phyloP scores from a whole-genome alignment of 2,888 invertebrate genomes.

The Lepeophtheirus nordmannii region DNA sequence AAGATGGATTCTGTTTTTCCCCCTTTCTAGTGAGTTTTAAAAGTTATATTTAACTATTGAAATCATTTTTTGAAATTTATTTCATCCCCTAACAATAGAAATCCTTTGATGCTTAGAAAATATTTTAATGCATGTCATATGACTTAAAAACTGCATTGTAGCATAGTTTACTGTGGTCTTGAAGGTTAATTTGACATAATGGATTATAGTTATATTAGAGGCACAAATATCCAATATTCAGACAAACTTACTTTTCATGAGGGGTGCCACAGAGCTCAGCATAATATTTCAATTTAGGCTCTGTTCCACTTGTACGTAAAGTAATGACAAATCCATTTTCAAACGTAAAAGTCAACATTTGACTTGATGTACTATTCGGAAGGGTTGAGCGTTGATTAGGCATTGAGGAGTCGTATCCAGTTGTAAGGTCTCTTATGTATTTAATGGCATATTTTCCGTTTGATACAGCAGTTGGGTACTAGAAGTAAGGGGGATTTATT shows the following conservation, averaged over 20 bases:
- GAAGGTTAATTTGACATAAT: too few species aligned
- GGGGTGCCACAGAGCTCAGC: constrained; percentile 65
- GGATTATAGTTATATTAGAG: too few species aligned
- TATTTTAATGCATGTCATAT: too few species aligned
- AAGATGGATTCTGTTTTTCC: too few species aligned
- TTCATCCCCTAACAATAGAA: too few species aligned
- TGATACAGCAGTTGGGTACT: constrained; percentile 17
- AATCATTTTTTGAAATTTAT: too few species aligned
- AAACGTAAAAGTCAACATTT: constrained; percentile 93
- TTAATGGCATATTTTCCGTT: constrained; percentile 42
- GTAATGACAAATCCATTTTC: constrained; percentile 69
- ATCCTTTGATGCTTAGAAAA: too few species aligned
- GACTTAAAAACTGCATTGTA: too few species aligned
- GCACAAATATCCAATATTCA: too few species aligned
- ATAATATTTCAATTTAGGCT: constrained; percentile 98
- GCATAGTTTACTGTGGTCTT: too few species aligned
- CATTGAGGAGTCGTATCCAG: constrained; percentile 61
- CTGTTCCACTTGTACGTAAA: constrained; percentile 89
- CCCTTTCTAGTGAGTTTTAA: too few species aligned
- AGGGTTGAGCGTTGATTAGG: constrained; percentile 51
- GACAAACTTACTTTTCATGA: constrained; percentile 34
- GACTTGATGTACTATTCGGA: constrained; percentile 46
- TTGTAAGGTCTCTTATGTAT: constrained; percentile 69
- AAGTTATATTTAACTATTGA: neutral
- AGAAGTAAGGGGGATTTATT: too few species aligned